Base-by-base conservation (phyloP, 2,113 vertebrate species). In the Lagenorhynchus albirostris region DNA sequence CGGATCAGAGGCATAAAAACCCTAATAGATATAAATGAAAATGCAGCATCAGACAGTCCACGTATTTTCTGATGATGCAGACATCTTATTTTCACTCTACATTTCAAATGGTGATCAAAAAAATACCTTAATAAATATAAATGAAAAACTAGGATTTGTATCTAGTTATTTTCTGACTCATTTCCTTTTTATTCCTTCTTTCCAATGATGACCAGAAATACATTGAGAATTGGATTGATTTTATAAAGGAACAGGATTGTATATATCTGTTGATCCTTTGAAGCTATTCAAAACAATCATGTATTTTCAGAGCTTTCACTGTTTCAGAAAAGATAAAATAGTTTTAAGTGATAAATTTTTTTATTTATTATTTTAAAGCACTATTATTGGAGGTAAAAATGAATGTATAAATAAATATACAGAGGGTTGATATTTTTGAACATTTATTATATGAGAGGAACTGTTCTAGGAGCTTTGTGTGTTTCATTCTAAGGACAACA, bases 1-100 rank as follows among this genome's bases (percentile, higher is more conserved):
- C 21, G 8, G 31, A 88, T 91, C 84, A 92, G 84, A 81, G 89
- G 63, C 83, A 77, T 41, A 68, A 36, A 97, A 90, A 76, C 60
- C 62, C 11, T 95, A 95, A 94, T 44, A 92, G 84, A n/a, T 15
- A 76, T 53, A 77, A 94, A 88, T 82, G 41, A 86, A 95, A 95
- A 96, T 81, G 53, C 26, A 44, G 53, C 29, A 68, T 79, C 26
- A 9, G 47, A 55, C 20, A 90, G 29, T 36, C 6, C 36, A 67
- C 29, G 31, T 88, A 36, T 68, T 94, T 94, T 92, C 50, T 89
- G 68, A 92, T 90, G 26, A 95, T 81, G 13, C 38, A 50, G 23
- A 38, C 14, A 91, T 90, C 95, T 96, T 80, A 63, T 94, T n/a
- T 95, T 63, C 13, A 92, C 17, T 93, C 26, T 44, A 50, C 6